A percentile compares a stretch with the other conserved stretches of the same genome.
These are phyloP conservation scores for Eriocheir sinensis DNA, from an alignment of 1,140 invertebrate species.

Conservation along the genomic window DNA sequence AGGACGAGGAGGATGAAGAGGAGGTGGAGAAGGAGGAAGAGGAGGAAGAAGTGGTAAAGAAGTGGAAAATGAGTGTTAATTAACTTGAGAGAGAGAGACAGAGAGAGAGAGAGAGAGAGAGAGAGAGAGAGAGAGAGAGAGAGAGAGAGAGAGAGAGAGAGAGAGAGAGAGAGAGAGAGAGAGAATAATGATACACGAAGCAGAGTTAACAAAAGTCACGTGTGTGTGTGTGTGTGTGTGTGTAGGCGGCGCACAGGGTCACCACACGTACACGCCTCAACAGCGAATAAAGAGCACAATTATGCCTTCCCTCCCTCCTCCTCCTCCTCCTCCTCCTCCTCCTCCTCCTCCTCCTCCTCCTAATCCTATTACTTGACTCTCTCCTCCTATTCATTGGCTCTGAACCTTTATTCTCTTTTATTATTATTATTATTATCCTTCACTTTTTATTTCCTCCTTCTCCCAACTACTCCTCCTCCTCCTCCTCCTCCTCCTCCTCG, in stretches of 20 bases:
- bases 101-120: not conserved
- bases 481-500: no score
- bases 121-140: not conserved
- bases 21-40: not conserved
- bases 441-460: no score
- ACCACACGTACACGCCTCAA: not conserved
- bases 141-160: not conserved
- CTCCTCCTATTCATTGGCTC: no score
- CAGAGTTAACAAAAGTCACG: not conserved
- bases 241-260: not conserved
- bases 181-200: not conserved
- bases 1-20: not conserved
- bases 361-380: no score
- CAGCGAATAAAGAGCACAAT: not conserved
- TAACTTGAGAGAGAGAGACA: constrained; percentile 9
- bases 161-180: constrained; percentile 6
- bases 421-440: no score
- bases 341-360: not conserved
- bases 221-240: constrained; percentile 22
- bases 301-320: not conserved
- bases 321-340: not conserved
- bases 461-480: no score
- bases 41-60: no score
- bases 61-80: no score
- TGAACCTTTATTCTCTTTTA: no score